Evolutionary conservation across 1,140 invertebrate species (phyloP).

Genomic region (Papilio machaon): DNA sequence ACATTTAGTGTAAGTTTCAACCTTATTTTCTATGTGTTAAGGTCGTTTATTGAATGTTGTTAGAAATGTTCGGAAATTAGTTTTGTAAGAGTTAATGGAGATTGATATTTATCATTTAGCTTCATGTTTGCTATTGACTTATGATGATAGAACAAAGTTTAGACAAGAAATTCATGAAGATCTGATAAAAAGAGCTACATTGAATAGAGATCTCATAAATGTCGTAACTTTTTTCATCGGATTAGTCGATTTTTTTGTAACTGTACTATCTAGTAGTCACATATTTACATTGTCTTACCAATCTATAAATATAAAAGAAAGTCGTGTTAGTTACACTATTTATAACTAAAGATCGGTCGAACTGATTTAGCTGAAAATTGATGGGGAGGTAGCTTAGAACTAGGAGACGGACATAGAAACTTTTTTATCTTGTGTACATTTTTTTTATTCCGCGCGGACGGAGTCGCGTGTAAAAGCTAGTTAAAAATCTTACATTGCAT

Average conservation of each 20-base stretch:
- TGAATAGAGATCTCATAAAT: background rate
- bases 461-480: no score
- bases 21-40: background rate
- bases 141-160: background rate
- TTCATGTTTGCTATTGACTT: background rate
- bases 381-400: no score
- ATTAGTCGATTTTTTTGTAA: background rate
- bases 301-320: no score
- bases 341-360: no score
- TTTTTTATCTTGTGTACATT: no score
- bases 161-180: background rate
- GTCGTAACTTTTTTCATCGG: background rate
- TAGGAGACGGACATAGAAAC: no score
- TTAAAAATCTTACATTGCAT: background rate
- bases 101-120: constrained; percentile 14
- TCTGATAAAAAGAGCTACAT: background rate
- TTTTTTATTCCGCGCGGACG: no score
- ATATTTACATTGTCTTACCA: background rate
- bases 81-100: constrained; percentile 13
- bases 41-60: background rate
- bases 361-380: no score
- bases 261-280: background rate
- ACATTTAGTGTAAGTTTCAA: background rate
- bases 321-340: no score
- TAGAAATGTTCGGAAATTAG: background rate